phyloP scores from a whole-genome alignment of 2,888 invertebrate genomes.

The Tenthredo distinguenda region DNA sequence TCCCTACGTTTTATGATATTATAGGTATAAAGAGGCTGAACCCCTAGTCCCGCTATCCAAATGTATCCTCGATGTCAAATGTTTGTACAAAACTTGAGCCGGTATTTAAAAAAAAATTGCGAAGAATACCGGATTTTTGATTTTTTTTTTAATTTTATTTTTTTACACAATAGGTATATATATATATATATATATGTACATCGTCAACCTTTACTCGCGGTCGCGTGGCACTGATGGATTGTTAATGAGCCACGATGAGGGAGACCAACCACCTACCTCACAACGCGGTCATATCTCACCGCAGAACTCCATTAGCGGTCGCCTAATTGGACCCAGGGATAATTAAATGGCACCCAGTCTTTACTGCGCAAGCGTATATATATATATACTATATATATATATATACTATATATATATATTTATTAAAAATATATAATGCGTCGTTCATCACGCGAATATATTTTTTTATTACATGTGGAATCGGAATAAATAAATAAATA shows the following conservation, averaged over 20 bases:
- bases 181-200: too few species aligned
- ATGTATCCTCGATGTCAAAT: too few species aligned
- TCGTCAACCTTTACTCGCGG: slow-evolving; percentile 30
- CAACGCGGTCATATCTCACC: slow-evolving; percentile 62
- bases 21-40: too few species aligned
- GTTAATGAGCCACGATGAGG: slow-evolving; percentile 65
- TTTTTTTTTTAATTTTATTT: too few species aligned
- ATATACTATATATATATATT: too few species aligned
- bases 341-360: slow-evolving; percentile 64
- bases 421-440: too few species aligned
- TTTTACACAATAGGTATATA: background rate
- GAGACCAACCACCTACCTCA: slow-evolving; percentile 56
- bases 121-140: too few species aligned
- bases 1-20: background rate
- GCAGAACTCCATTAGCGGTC: slow-evolving; percentile 64
- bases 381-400: background rate
- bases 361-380: slow-evolving; percentile 33
- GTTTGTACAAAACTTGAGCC: too few species aligned
- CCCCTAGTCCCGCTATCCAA: too few species aligned
- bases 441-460: background rate
- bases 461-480: too few species aligned
- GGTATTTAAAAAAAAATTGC: too few species aligned
- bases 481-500: too few species aligned
- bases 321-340: slow-evolving; percentile 65
- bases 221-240: slow-evolving; percentile 64